Evolutionary conservation across 2,888 invertebrate species (phyloP), one percentile per base, ranked within the genome.

Genomic region (Drosophila algonquin): DNA sequence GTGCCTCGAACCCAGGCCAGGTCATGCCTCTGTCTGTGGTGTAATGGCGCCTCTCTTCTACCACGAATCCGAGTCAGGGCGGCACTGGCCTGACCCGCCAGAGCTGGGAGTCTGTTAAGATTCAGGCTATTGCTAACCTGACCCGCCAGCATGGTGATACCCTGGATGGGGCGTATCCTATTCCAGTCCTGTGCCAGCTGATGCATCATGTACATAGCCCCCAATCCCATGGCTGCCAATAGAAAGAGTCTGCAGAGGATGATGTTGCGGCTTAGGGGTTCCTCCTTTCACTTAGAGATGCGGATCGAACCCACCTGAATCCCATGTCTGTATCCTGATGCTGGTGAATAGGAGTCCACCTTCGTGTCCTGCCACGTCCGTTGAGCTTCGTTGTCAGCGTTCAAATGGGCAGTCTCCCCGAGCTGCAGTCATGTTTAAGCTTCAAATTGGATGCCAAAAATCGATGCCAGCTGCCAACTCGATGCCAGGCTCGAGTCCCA

Each of bases 181-280:
- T 91, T 92, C 87, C 91, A 93, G 73, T 93, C 93, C 80, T 92
- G 92, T 0, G 93, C 93, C 46, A 93, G 81, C 48, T 92, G 77
- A 87, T 93, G 93, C 75, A 93, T 82, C 91, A 93, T 91, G 72
- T 93, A 93, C 86, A 93, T 81, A 2, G 93, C 93, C 9, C 91
- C 92, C 7, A 93, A 80, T 1, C 93, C 93, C 89, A 92, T 91
- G 12, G 87, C 92, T 24, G 91, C 91, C 44, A 93, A 69, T 2
- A 93, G 35, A 24, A 92, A 21, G 9, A 92, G 51, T 70, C 91
- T 91, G 51, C 1, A 44, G 45, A 18, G 8, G 9, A 40, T 14
- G 40, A 40, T 7, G 40, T n/a, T 14, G 14, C 14, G 40, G 7
- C 40, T 40, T 40, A 40, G 40, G 7, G n/a, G 5, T 7, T 40